Percentiles rank a stretch among this genome's conserved stretches.
These are phyloP conservation scores for Euura saliciscinereae DNA, from an alignment of 1,140 invertebrate species.

Conservation along the genomic window DNA sequence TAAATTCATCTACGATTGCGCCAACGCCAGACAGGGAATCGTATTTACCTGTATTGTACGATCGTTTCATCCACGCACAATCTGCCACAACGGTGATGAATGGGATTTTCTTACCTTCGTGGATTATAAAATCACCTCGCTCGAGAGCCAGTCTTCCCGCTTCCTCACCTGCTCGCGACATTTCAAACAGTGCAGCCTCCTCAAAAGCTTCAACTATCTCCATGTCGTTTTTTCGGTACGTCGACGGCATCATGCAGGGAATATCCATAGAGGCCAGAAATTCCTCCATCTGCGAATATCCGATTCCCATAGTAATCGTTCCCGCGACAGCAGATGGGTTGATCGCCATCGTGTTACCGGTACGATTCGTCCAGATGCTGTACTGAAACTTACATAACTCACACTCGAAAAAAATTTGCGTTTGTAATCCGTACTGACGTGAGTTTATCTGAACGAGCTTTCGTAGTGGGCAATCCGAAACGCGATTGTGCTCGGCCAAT, in stretches of 20 bases:
- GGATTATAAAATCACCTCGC: slow-evolving; percentile 35
- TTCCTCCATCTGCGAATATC: no score
- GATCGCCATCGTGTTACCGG: slow-evolving; percentile 12
- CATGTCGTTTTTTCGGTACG: slow-evolving; percentile 24
- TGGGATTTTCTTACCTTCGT: slow-evolving; percentile 36
- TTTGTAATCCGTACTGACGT: no score
- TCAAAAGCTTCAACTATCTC: slow-evolving; percentile 24
- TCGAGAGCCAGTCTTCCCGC: slow-evolving; percentile 34
- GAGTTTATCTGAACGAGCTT: no score
- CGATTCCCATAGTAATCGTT: slow-evolving; percentile 18
- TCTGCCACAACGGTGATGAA: slow-evolving; percentile 43
- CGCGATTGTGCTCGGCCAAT: no score
- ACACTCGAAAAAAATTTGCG: slow-evolving; percentile 19
- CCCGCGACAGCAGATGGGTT: slow-evolving; percentile 22
- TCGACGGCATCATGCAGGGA: slow-evolving; percentile 25
- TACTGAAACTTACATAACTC: slow-evolving; percentile 13
- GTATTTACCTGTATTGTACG: slow-evolving; percentile 33
- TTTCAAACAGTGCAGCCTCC: slow-evolving; percentile 24
- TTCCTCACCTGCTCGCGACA: slow-evolving; percentile 37
- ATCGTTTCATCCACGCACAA: slow-evolving; percentile 42
- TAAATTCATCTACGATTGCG: slow-evolving; percentile 45
- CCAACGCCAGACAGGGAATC: slow-evolving; percentile 34
- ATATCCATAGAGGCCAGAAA: no score
- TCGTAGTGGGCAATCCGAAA: no score
- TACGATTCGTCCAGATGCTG: slow-evolving; percentile 15